phyloP scores from a whole-genome alignment of 2,113 vertebrate genomes.

The Onychostruthus taczanowskii region DNA sequence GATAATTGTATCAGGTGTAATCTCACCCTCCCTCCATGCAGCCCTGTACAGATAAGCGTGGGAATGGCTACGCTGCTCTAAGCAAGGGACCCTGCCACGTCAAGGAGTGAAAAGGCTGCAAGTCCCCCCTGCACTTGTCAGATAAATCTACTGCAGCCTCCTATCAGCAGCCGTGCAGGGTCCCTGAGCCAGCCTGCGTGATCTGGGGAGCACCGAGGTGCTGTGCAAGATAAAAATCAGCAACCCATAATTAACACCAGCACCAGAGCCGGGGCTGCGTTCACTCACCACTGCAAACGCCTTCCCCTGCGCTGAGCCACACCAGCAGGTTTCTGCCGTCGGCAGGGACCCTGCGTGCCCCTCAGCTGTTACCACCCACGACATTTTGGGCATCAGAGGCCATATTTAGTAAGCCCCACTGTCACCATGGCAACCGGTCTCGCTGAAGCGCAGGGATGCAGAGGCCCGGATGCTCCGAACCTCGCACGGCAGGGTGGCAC shows the following conservation, averaged over 20 bases:
- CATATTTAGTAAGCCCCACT: not conserved
- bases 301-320: not conserved
- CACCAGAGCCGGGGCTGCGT: rapidly evolving
- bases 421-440: conserved; percentile 67
- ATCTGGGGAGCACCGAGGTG: rapidly evolving
- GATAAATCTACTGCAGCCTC: not conserved
- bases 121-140: not conserved
- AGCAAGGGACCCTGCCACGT: not conserved
- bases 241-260: rapidly evolving
- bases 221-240: not conserved
- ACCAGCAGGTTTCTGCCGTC: not conserved
- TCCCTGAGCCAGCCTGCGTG: rapidly evolving
- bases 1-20: not conserved
- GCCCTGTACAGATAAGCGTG: not conserved
- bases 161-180: not conserved
- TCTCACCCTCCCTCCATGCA: not conserved
- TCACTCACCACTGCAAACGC: rapidly evolving
- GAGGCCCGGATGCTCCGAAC: not conserved
- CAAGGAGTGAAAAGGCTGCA: not conserved
- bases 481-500: rapidly evolving
- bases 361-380: not conserved
- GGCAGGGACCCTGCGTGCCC: rapidly evolving
- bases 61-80: rapidly evolving
- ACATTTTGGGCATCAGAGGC: conserved; percentile 36
- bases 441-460: conserved; percentile 22